A percentile compares a stretch with the other conserved stretches of the same genome.
phyloP scores from a whole-genome alignment of 2,888 invertebrate species.

The Epinotia demarniana region DNA sequence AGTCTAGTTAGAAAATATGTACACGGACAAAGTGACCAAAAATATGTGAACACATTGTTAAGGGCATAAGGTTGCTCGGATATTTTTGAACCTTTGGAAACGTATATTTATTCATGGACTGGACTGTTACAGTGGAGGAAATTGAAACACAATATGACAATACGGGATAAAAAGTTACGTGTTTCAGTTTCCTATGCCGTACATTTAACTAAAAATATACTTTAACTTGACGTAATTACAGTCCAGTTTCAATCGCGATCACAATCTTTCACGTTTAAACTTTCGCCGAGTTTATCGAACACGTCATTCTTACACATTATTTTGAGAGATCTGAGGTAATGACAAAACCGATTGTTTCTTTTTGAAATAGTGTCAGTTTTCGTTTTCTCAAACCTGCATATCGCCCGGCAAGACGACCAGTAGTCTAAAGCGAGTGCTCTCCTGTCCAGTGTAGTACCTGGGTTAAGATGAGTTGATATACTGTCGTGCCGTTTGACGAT shows the following conservation, averaged over 20 bases:
- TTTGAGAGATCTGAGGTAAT: constrained; percentile 88
- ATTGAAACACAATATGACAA: too few species aligned
- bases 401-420: constrained; percentile 87
- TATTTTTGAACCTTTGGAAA: too few species aligned
- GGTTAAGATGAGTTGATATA: constrained; percentile 80
- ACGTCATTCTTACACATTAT: constrained; percentile 78
- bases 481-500: constrained; percentile 65
- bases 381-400: constrained; percentile 88
- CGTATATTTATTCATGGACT: too few species aligned
- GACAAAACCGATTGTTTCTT: constrained; percentile 90
- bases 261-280: constrained; percentile 57
- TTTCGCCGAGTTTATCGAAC: constrained; percentile 78
- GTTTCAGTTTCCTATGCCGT: too few species aligned
- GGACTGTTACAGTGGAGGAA: too few species aligned
- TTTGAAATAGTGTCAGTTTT: constrained; percentile 85
- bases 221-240: not conserved
- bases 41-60: too few species aligned
- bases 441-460: constrained; percentile 79
- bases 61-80: too few species aligned
- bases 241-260: not conserved
- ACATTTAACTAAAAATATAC: not conserved
- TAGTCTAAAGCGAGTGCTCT: constrained; percentile 87
- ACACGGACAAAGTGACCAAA: too few species aligned
- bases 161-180: too few species aligned
- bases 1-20: too few species aligned